A percentile compares a stretch with the other conserved stretches of the same genome.
Evolutionary conservation across 2,797 vertebrate genomes (phyloP).

Genomic region (Dallia pectoralis): DNA sequence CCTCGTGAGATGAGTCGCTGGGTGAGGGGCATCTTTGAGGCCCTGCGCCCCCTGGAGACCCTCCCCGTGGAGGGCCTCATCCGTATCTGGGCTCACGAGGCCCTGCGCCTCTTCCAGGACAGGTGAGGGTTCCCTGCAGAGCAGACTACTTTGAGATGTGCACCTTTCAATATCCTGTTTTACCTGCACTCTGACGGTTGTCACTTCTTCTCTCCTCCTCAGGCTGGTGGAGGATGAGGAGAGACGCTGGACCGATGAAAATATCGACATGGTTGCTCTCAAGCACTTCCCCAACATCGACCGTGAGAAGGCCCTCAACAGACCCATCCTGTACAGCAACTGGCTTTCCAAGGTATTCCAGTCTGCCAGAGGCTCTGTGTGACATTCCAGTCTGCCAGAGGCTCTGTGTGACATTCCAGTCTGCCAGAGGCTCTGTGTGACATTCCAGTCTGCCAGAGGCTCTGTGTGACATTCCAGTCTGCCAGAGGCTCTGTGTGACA

Average conservation of each 20-base stretch:
- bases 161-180: neutral
- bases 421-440: conserved; percentile 99
- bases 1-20: conserved; percentile 99
- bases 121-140: conserved; percentile 70
- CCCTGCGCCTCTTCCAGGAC: conserved; percentile 97
- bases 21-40: conserved; percentile 98
- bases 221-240: conserved; percentile 97
- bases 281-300: conserved; percentile 99
- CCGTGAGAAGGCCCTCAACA: conserved; percentile 89
- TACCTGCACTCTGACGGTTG: neutral
- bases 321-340: conserved; percentile 98
- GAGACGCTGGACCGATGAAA: conserved; percentile 97
- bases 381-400: neutral
- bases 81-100: conserved; percentile 98
- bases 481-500: conserved; percentile 98
- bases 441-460: conserved; percentile 38
- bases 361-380: neutral
- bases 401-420: no score
- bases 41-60: conserved; percentile 91
- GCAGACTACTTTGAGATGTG: neutral
- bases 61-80: conserved; percentile 96
- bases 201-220: neutral
- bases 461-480: no score
- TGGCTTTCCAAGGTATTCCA: conserved; percentile 94
- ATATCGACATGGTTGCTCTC: conserved; percentile 92